Conservation (phyloP, 2,113 vertebrate genomes). For the Manacus vitellinus region DNA sequence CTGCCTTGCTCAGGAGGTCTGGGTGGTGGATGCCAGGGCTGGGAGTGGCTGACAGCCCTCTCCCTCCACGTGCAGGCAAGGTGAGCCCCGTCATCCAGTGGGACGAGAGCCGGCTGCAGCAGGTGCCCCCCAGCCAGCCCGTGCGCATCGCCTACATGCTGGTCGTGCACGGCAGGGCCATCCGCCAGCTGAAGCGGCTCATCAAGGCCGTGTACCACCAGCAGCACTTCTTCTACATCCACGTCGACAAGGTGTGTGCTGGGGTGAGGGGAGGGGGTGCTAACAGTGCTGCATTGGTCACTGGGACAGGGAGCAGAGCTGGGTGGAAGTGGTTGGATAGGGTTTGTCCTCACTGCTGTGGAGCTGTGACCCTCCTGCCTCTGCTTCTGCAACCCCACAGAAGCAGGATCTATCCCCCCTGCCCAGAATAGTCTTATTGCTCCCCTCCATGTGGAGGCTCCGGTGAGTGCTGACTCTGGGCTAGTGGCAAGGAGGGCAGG, state of each 20-base stretch:
- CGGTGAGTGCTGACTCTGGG: accelerated
- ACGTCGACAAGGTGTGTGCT: conserved; percentile 88
- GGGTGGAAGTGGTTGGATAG: background rate
- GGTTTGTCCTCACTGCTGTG: background rate
- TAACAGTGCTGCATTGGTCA: accelerated
- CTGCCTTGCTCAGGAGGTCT: background rate
- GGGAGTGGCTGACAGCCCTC: background rate
- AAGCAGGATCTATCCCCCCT: background rate
- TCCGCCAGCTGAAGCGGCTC: conserved; percentile 92
- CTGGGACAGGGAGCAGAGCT: background rate
- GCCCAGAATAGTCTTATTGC: background rate
- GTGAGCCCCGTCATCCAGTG: conserved; percentile 82
- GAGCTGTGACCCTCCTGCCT: background rate
- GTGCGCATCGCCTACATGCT: conserved; percentile 91
- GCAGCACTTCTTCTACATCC: conserved; percentile 96
- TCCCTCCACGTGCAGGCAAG: conserved; percentile 72
- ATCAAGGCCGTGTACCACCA: conserved; percentile 95
- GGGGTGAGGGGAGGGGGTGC: background rate
- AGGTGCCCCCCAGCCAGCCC: conserved; percentile 76
- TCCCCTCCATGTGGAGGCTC: background rate
- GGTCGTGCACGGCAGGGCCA: conserved; percentile 91
- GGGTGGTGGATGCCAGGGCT: background rate
- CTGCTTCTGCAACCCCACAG: background rate
- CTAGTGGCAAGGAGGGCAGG: background rate
- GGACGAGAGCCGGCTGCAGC: conserved; percentile 80